Evolutionary conservation across 2,888 invertebrate genomes (phyloP).

Genomic region (Drosophila prostipennis): DNA sequence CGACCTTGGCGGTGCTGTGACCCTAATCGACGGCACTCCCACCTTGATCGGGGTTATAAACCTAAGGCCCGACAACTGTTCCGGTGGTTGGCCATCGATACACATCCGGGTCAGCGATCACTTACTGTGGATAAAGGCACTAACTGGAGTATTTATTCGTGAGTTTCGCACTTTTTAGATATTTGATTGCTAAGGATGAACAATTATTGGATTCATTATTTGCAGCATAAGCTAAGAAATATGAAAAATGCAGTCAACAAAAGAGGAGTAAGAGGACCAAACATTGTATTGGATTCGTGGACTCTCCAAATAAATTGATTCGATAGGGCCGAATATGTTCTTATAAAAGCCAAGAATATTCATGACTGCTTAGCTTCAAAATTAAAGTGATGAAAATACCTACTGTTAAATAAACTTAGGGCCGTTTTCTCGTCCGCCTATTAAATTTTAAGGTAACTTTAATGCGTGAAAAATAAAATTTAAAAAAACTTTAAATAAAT

Average conservation of each 20-base stretch:
- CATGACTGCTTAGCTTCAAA: too few relatives aligned
- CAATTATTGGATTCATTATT: background rate
- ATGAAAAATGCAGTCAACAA: background rate
- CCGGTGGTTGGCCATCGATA: background rate
- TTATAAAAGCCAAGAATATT: too few relatives aligned
- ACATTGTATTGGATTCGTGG: too few relatives aligned
- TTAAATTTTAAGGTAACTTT: too few relatives aligned
- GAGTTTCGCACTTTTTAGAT: background rate
- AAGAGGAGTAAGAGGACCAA: too few relatives aligned
- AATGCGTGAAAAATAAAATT: too few relatives aligned
- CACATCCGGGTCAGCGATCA: slow-evolving; percentile 1
- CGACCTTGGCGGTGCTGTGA: background rate
- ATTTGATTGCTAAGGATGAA: background rate
- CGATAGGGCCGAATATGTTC: too few relatives aligned
- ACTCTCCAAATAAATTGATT: too few relatives aligned
- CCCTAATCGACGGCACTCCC: background rate
- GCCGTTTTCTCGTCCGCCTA: too few relatives aligned
- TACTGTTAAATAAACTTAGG: too few relatives aligned
- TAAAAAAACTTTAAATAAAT: too few relatives aligned
- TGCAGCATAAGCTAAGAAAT: background rate
- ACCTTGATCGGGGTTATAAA: background rate
- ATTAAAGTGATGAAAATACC: too few relatives aligned
- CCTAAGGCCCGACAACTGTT: background rate
- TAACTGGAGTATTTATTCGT: background rate
- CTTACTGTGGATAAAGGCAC: background rate